Conservation (phyloP, 1,140 invertebrate genomes). For the Ylistrum balloti region DNA sequence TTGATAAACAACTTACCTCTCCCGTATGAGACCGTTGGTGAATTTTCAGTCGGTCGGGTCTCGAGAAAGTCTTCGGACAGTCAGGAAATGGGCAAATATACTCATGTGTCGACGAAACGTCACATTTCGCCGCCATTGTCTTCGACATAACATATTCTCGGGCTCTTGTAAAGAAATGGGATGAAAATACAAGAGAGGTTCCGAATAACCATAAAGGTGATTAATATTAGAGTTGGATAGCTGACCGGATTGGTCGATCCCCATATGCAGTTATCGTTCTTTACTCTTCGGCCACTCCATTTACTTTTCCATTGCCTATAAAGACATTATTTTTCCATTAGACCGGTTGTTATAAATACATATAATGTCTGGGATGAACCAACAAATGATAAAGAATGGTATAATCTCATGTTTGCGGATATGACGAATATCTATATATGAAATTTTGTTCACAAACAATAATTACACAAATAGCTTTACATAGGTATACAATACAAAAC, state of each 20-base stretch:
- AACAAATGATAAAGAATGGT: too few relatives aligned
- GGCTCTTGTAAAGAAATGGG: not conserved
- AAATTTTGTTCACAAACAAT: too few relatives aligned
- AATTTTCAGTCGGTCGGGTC: slow-evolving; percentile 51
- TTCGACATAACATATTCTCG: not conserved
- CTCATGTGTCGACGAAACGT: not conserved
- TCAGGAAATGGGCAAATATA: slow-evolving; percentile 55
- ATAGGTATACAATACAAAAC: too few relatives aligned
- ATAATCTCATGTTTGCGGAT: too few relatives aligned
- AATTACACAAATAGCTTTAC: too few relatives aligned
- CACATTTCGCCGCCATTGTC: not conserved
- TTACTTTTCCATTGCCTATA: too few relatives aligned
- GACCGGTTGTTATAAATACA: too few relatives aligned
- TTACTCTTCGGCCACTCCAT: too few relatives aligned
- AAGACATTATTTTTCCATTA: too few relatives aligned
- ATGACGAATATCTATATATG: too few relatives aligned
- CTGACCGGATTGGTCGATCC: not conserved
- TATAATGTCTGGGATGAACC: too few relatives aligned
- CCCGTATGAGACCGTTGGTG: slow-evolving; percentile 56
- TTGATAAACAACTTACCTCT: slow-evolving; percentile 25
- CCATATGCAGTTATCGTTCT: too few relatives aligned
- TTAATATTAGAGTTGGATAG: not conserved
- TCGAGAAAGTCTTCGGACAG: slow-evolving; percentile 53
- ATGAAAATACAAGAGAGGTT: not conserved
- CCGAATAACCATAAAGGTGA: not conserved